A percentile compares a stretch with the other conserved stretches of the same genome.
phyloP scores from a whole-genome alignment of 1,140 invertebrate species.

The Drosophila mojavensis region DNA sequence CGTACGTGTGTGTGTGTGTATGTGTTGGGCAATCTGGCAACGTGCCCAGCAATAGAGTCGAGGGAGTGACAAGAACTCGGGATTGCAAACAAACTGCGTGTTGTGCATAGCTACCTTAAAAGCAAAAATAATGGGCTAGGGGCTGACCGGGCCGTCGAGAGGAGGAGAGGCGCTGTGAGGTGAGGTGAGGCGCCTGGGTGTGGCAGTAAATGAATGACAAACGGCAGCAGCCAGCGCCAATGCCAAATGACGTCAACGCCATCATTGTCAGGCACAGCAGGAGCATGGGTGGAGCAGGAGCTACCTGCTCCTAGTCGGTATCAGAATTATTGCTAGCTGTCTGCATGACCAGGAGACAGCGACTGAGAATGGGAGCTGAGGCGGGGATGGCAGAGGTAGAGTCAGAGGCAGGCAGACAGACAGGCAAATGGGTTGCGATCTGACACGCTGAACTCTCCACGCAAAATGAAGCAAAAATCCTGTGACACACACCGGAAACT shows the following conservation, averaged over 20 bases:
- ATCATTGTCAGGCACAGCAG: constrained; percentile 64
- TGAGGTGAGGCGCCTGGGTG: background rate
- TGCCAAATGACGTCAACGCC: constrained; percentile 71
- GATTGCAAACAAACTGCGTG: constrained; percentile 35
- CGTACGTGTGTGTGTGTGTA: too few relatives aligned
- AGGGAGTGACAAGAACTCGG: constrained; percentile 9
- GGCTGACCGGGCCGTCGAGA: too few relatives aligned
- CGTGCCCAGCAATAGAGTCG: constrained; percentile 11
- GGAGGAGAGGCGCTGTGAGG: background rate
- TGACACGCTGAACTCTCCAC: constrained; percentile 78
- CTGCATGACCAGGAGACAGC: constrained; percentile 59
- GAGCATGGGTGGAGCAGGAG: constrained; percentile 22
- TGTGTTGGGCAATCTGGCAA: constrained; percentile 48
- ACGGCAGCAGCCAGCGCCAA: constrained; percentile 50
- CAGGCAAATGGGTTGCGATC: constrained; percentile 73
- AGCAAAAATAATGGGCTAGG: constrained; percentile 72
- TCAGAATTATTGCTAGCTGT: constrained; percentile 78
- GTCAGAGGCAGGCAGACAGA: constrained; percentile 28
- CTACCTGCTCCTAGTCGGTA: constrained; percentile 51
- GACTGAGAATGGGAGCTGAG: constrained; percentile 10
- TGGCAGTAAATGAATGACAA: constrained; percentile 67
- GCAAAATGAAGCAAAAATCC: constrained; percentile 73
- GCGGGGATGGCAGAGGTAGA: background rate
- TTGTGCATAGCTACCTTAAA: constrained; percentile 61
- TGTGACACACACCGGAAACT: constrained; percentile 77